A percentile compares a stretch with the other conserved stretches of the same genome.
These are phyloP conservation scores for Brachycybe producta DNA, from an alignment of 2,888 invertebrate species.

Conservation along the genomic window DNA sequence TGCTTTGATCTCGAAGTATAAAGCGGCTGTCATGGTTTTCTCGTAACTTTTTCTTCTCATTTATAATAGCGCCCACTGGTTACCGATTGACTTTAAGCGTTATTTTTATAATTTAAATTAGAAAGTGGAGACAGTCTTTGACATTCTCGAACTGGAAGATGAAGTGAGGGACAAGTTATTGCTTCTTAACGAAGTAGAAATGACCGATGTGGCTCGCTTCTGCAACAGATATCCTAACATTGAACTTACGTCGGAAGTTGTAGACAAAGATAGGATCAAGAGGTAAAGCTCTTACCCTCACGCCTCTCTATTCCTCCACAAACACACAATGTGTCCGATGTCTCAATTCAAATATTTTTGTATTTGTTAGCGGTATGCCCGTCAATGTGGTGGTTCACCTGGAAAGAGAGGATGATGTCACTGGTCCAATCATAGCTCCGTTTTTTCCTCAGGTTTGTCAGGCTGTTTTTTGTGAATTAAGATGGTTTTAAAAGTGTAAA, in stretches of 20 bases:
- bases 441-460: slow-evolving; percentile 88
- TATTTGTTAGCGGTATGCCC: slow-evolving; percentile 53
- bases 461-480: slow-evolving; percentile 18
- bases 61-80: no score
- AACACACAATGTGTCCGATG: slow-evolving; percentile 5
- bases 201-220: slow-evolving; percentile 96
- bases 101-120: slow-evolving; percentile 20
- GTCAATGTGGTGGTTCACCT: slow-evolving; percentile 81
- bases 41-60: no score
- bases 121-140: slow-evolving; percentile 82
- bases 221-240: slow-evolving; percentile 99
- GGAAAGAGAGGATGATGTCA: slow-evolving; percentile 92
- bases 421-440: slow-evolving; percentile 94
- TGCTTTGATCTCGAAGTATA: no score
- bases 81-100: no score
- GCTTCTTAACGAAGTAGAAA: slow-evolving; percentile 57
- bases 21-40: no score
- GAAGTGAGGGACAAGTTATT: slow-evolving; percentile 61
- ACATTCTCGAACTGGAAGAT: slow-evolving; percentile 91
- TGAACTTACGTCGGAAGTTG: slow-evolving; percentile 82
- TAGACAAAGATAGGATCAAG: slow-evolving; percentile 58
- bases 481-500: no score
- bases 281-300: slow-evolving; percentile 26
- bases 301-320: neutral
- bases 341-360: neutral